Conservation (phyloP, 2,113 vertebrate genomes). For the Tragulus kanchil region DNA sequence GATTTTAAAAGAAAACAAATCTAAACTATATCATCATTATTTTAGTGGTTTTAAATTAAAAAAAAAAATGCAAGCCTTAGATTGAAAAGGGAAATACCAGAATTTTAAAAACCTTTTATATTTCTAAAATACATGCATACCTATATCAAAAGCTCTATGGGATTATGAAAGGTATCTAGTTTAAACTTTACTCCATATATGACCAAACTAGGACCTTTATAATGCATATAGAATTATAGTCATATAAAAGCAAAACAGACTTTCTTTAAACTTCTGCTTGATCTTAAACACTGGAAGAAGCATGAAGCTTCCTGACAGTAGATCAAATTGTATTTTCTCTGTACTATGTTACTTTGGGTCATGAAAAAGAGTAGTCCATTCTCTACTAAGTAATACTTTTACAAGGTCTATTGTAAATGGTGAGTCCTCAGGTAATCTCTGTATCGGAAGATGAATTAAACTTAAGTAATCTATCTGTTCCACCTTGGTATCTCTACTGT, state of each 20-base stretch:
- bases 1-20: not conserved
- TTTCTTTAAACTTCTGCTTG: not conserved
- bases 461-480: not conserved
- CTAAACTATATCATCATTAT: not conserved
- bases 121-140: too few species aligned
- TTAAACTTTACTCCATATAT: not conserved
- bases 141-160: not conserved
- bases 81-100: too few species aligned
- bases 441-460: constrained; percentile 24
- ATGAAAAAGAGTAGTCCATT: not conserved
- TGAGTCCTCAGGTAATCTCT: constrained; percentile 4
- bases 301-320: not conserved
- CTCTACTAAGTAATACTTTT: not conserved
- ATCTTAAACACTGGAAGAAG: not conserved
- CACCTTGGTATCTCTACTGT: not conserved
- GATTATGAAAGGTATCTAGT: not conserved
- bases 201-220: not conserved
- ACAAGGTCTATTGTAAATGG: not conserved
- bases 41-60: not conserved
- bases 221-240: not conserved
- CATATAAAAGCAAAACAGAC: not conserved
- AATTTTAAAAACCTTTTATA: too few species aligned
- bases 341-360: not conserved
- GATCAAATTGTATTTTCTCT: not conserved
- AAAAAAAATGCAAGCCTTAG: not conserved